Base-by-base conservation (phyloP, 1,140 invertebrate genomes). In the Caenorhabditis latens region DNA sequence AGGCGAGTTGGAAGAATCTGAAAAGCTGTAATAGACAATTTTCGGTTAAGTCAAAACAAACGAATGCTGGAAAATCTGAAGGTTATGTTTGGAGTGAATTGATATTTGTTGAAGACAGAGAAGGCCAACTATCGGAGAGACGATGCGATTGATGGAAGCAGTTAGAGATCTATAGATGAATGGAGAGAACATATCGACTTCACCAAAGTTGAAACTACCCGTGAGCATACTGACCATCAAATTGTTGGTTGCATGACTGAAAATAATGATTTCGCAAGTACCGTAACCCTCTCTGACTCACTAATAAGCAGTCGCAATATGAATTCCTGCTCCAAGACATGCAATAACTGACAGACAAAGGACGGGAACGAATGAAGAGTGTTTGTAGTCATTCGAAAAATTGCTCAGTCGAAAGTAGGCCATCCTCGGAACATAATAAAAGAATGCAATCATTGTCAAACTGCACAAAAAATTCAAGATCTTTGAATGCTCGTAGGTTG, bases 381-480 rank as follows among this genome's bases (percentile, higher is more conserved):
- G 65, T n/a, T 71, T 43, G 14, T 11, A 43, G 19, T 71, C 65
- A 16, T 71, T 71, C 16, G 40, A 46, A 2, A 19, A 16, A 21
- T 71, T 43, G 21, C 14, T 46, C 19, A 16, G 13, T n/a, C 65
- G 21, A 46, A 19, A 71, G 21, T 71, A 71, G 65, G 46, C 8
- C 65, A 71, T 71, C 11, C 65, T 43, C 14, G 65, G 65, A 43
- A 71, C 42, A 14, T 71, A 71, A 46, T 71, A 71, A 8, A 71
- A 43, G 19, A 71, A 71, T 46, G 65, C 8, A n/a, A 71, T n/a
- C 65, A 71, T 71, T 16, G 42, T 71, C 2, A 43, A 14, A 43
- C 9, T 71, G 21, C 8, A 4, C 0, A 46, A 2, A 2, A 71
- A 8, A 43, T 2, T 32, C 9, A 71, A 19, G 0, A 46, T 8